Evolutionary conservation across 2,888 invertebrate genomes (phyloP), one percentile per base, ranked within the genome.

Genomic region (Axea sp.): DNA sequence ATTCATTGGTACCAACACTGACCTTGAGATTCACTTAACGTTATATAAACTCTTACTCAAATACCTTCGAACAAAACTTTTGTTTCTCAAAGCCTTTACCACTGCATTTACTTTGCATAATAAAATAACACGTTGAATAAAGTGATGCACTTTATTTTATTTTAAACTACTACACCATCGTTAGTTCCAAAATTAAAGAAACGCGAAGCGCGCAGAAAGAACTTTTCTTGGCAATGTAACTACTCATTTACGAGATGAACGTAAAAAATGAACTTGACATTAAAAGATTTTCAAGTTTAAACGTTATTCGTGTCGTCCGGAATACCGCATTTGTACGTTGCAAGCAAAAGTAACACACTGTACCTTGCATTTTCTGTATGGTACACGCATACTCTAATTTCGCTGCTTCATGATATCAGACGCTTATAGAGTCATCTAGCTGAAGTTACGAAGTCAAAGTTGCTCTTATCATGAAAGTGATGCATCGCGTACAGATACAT

Each of bases 371-470:
- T 53, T 17, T 9, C 24, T 33, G 64, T 26, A 26, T 26, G 22
- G n/a, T 28, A 19, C 37, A 47, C 47, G 11, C 22, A 17, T 53
- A 65, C 35, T 53, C 53, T 17, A 62, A 24, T 11, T 60, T 45
- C 24, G 49, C 37, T 60, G 60, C 33, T 47, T 14, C 26, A 47
- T 43, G 47, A 28, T 45, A 15, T 0, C 24, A 0, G 9, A 11
- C 14, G 17, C 33, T 2, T 11, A 12, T 55, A 22, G 30, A 39
- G 39, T 39, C 55, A 28, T 41, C 41, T 41, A 26, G 28, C 39
- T 15, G 55, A 28, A 17, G 15, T 30, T 37, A 53, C 11, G 37
- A 15, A 53, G 11, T 53, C 22, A 7, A 7, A 24, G 14, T 7
- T 37, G 2, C 7, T 53, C 15, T 53, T 39, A 53, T 53, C 51